These are phyloP conservation scores for Spizella passerina DNA, from an alignment of 2,797 vertebrate species.

Conservation along the genomic window DNA sequence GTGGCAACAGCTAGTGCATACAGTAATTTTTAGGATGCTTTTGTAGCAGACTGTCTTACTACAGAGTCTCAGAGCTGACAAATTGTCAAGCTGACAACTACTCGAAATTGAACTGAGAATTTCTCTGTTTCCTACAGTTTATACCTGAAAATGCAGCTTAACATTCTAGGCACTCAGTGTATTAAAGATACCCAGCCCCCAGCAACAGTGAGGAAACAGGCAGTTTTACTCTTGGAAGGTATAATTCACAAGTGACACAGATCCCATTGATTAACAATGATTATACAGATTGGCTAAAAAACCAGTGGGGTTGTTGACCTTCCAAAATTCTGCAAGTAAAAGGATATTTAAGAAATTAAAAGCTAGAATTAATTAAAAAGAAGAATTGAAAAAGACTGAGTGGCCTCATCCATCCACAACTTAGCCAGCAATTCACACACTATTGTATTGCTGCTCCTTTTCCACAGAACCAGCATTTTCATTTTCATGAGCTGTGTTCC, in stretches of 20 bases:
- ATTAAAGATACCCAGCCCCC: background rate
- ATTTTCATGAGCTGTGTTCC: background rate
- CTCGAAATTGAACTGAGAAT: background rate
- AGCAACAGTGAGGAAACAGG: background rate
- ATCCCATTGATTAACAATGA: slow-evolving; percentile 38
- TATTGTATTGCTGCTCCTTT: background rate
- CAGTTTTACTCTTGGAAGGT: slow-evolving; percentile 39
- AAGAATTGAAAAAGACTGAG: background rate
- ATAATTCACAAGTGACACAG: slow-evolving; percentile 38
- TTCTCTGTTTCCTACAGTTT: background rate
- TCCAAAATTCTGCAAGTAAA: background rate
- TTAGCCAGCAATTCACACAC: background rate
- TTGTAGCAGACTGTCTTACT: background rate
- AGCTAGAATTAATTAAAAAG: background rate
- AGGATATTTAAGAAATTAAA: background rate
- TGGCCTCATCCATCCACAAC: background rate
- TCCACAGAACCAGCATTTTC: background rate
- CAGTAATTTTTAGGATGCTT: background rate
- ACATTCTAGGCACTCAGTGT: background rate
- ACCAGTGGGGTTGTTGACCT: slow-evolving; percentile 1
- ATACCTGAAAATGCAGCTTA: background rate
- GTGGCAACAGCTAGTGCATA: background rate
- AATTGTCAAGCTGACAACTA: background rate
- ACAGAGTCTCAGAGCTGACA: background rate
- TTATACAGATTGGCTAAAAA: slow-evolving; percentile 22